phyloP scores from a whole-genome alignment of 92 coral and sea anemone genomes.

The Muricea muricata region DNA sequence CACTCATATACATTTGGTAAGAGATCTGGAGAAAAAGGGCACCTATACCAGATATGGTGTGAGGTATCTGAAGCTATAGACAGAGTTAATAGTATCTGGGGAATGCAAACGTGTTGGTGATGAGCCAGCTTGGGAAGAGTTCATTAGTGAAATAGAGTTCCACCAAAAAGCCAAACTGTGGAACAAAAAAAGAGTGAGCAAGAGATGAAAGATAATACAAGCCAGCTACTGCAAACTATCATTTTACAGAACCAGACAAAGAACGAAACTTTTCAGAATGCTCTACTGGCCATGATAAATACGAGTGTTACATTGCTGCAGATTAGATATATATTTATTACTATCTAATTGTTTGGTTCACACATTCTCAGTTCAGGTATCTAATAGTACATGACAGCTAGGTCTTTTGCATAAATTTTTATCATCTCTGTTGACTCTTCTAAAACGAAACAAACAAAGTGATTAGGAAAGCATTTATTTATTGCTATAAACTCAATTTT shows the following conservation, averaged over 20 bases:
- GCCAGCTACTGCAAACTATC: not conserved
- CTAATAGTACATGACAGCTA: no score
- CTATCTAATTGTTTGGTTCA: no score
- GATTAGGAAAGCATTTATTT: no score
- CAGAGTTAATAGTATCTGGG: constrained; percentile 39
- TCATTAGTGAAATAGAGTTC: constrained; percentile 18
- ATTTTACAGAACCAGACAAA: not conserved
- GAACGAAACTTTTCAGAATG: not conserved
- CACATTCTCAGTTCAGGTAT: no score
- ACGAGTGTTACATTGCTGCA: no score
- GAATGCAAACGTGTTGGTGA: constrained; percentile 47
- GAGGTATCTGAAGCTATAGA: constrained; percentile 63
- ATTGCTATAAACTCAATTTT: no score
- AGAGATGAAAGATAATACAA: constrained; percentile 14
- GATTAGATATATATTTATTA: no score
- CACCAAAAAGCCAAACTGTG: constrained; percentile 30
- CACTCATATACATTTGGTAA: constrained; percentile 41
- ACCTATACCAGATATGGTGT: constrained; percentile 44
- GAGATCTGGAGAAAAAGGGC: constrained; percentile 64
- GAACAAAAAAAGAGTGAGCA: constrained; percentile 40
- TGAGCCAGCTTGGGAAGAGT: constrained; percentile 52
- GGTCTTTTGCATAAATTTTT: no score
- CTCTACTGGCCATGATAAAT: no score
- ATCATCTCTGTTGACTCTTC: no score
- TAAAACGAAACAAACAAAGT: no score